A percentile compares a stretch with the other conserved stretches of the same genome.
Evolutionary conservation across 2,113 vertebrate species (phyloP).

Genomic region (Sturnus vulgaris): DNA sequence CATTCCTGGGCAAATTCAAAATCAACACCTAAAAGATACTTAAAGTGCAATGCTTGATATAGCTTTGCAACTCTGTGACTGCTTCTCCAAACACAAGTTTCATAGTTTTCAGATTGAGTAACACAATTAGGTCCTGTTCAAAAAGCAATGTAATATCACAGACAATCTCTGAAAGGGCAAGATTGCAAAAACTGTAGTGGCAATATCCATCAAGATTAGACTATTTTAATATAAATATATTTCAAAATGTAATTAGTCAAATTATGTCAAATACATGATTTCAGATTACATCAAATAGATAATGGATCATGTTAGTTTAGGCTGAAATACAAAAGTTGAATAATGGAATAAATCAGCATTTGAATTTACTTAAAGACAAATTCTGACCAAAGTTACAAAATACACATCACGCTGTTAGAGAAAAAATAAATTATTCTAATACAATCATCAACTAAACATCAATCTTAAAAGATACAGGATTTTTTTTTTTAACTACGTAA

Average conservation of each 20-base stretch:
- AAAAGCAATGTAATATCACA: not conserved
- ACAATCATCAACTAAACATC: not conserved
- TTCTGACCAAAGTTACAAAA: not conserved
- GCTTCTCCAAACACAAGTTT: not conserved
- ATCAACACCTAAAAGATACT: not conserved
- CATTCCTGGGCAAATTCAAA: not conserved
- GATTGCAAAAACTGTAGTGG: not conserved
- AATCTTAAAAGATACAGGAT: not conserved
- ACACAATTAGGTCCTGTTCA: not conserved
- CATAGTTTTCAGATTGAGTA: not conserved
- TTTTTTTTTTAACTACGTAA: not conserved
- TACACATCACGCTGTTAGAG: rapidly evolving
- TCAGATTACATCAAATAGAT: not conserved
- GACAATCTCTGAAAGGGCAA: not conserved
- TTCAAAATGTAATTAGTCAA: not conserved
- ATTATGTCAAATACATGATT: not conserved
- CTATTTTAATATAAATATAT: not conserved
- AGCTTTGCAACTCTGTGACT: not conserved
- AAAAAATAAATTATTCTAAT: not conserved
- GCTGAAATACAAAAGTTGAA: not conserved
- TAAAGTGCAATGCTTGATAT: not conserved
- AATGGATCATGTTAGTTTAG: not conserved
- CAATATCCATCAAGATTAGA: not conserved
- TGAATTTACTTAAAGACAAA: not conserved
- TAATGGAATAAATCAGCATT: not conserved